phyloP scores from a whole-genome alignment of 2,113 vertebrate species.

The Podiceps cristatus region DNA sequence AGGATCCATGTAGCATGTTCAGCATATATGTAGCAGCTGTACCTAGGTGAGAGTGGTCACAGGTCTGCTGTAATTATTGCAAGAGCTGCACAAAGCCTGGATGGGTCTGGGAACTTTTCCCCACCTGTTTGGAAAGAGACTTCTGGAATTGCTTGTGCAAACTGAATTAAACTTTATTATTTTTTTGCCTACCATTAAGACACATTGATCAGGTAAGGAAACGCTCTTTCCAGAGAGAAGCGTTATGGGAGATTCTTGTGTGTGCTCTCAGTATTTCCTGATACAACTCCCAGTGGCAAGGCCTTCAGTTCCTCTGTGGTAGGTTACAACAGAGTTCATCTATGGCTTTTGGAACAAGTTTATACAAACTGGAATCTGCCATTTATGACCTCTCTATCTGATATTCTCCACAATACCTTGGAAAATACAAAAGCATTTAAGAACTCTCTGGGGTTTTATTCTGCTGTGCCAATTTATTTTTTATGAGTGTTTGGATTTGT shows the following conservation, averaged over 20 bases:
- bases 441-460: neutral
- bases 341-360: neutral
- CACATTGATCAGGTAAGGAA: neutral
- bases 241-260: neutral
- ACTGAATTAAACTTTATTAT: neutral
- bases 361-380: neutral
- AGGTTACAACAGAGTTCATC: neutral
- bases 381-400: neutral
- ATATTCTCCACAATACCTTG: neutral
- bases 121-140: neutral
- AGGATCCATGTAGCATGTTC: rapidly evolving
- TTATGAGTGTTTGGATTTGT: neutral
- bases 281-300: neutral
- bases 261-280: neutral
- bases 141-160: neutral
- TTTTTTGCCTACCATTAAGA: neutral
- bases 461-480: neutral
- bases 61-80: neutral
- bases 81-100: neutral
- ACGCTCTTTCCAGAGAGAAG: neutral
- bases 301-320: neutral
- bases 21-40: rapidly evolving
- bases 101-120: neutral
- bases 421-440: neutral
- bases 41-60: neutral